A percentile compares a stretch with the other conserved stretches of the same genome.
phyloP scores from a whole-genome alignment of 2,888 invertebrate genomes.

The Craniophora ligustri region DNA sequence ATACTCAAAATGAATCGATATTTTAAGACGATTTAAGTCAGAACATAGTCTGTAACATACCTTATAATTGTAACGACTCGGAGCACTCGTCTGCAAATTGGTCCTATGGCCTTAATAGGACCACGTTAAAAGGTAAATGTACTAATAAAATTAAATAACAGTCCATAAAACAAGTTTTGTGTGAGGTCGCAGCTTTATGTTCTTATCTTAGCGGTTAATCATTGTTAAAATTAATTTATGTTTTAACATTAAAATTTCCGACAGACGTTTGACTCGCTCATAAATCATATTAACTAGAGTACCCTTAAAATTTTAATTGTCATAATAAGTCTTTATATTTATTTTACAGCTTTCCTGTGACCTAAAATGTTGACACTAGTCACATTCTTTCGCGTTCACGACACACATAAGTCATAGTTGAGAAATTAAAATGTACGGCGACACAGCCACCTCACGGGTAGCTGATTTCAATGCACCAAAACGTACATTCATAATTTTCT shows the following conservation, averaged over 20 bases:
- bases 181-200: slow-evolving; percentile 67
- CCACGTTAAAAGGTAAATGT: slow-evolving; percentile 47
- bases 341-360: slow-evolving; percentile 39
- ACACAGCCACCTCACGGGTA: slow-evolving; percentile 64
- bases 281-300: slow-evolving; percentile 68
- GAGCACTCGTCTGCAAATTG: slow-evolving; percentile 47
- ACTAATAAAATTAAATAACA: slow-evolving; percentile 49
- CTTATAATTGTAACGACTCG: slow-evolving; percentile 23
- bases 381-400: slow-evolving; percentile 63
- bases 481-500: slow-evolving; percentile 82
- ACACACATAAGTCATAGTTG: slow-evolving; percentile 65
- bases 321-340: slow-evolving; percentile 44
- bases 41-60: slow-evolving; percentile 7
- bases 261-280: slow-evolving; percentile 46
- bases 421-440: slow-evolving; percentile 67
- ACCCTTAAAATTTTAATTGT: slow-evolving; percentile 52
- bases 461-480: slow-evolving; percentile 72
- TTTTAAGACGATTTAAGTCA: background rate
- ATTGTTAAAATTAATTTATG: slow-evolving; percentile 71
- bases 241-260: slow-evolving; percentile 51
- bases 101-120: slow-evolving; percentile 49
- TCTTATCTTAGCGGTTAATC: slow-evolving; percentile 66
- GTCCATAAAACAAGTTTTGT: slow-evolving; percentile 60
- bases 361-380: slow-evolving; percentile 51
- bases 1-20: too few relatives aligned